phyloP scores from a whole-genome alignment of 1,140 invertebrate genomes.

The Aphis gossypii region DNA sequence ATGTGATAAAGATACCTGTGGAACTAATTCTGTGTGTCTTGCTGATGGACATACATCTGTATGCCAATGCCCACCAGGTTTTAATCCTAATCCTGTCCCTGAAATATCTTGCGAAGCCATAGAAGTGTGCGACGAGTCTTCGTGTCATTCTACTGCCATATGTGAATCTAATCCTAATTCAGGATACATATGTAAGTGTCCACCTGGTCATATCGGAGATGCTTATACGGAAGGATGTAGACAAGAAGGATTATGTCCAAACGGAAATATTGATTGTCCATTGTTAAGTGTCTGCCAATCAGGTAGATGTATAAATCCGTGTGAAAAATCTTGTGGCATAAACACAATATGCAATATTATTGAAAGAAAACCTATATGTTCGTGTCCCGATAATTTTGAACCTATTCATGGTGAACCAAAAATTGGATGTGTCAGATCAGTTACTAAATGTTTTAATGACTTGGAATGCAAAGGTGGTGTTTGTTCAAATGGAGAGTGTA shows the following conservation, averaged over 20 bases:
- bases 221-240: constrained; percentile 72
- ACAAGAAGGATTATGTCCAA: constrained; percentile 63
- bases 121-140: constrained; percentile 70
- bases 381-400: constrained; percentile 71
- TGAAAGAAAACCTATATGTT: constrained; percentile 82
- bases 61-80: constrained; percentile 83
- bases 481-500: constrained; percentile 84
- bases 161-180: constrained; percentile 76
- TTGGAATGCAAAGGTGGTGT: constrained; percentile 78
- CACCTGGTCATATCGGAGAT: constrained; percentile 79
- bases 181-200: constrained; percentile 82
- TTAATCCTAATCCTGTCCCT: constrained; percentile 75
- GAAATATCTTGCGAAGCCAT: constrained; percentile 63
- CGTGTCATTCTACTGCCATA: constrained; percentile 80
- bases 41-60: constrained; percentile 80
- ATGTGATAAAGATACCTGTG: constrained; percentile 82
- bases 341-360: constrained; percentile 82
- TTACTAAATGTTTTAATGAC: constrained; percentile 70
- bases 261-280: constrained; percentile 69
- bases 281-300: constrained; percentile 74
- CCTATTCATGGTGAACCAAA: constrained; percentile 68
- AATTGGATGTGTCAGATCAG: constrained; percentile 69
- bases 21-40: constrained; percentile 80
- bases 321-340: constrained; percentile 77
- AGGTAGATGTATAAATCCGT: constrained; percentile 83